Conservation (phyloP, 2,113 vertebrate genomes). For the Calypte anna region DNA sequence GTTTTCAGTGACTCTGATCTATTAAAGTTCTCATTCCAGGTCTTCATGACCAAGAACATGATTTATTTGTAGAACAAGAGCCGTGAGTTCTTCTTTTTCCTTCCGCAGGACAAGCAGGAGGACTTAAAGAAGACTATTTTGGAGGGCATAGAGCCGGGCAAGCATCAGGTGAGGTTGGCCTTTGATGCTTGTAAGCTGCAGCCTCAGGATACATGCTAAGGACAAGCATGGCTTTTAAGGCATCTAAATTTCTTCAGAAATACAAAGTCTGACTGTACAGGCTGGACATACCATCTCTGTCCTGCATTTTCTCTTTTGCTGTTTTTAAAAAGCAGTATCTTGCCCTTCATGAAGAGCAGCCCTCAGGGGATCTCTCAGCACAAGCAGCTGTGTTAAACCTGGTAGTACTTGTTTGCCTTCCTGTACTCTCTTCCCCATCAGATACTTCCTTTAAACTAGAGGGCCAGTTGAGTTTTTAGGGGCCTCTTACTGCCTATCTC, state of each 20-base stretch:
- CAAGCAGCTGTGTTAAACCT: not conserved
- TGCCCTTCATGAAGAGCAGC: not conserved
- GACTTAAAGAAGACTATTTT: constrained; percentile 68
- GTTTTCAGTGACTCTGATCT: constrained; percentile 5
- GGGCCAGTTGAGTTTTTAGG: not conserved
- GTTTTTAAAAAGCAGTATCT: not conserved
- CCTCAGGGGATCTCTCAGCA: not conserved
- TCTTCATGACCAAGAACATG: constrained; percentile 68
- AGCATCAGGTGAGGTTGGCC: constrained; percentile 68
- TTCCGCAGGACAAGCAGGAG: constrained; percentile 74
- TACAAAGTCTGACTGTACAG: not conserved
- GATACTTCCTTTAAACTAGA: not conserved
- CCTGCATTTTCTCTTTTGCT: not conserved
- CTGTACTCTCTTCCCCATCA: not conserved
- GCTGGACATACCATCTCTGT: not conserved
- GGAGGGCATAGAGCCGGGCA: constrained; percentile 73
- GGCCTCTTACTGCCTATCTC: not conserved
- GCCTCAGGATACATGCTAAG: constrained; percentile 38
- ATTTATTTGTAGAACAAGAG: constrained; percentile 60
- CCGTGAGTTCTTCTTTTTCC: constrained; percentile 75
- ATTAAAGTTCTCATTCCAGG: constrained; percentile 34
- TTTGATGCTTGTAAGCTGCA: constrained; percentile 74
- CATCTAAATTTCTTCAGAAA: constrained; percentile 18
- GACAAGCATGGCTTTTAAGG: constrained; percentile 42
- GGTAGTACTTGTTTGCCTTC: not conserved